Base-by-base conservation (phyloP, 2,888 invertebrate species). In the Heteromyza rotundicornis region DNA sequence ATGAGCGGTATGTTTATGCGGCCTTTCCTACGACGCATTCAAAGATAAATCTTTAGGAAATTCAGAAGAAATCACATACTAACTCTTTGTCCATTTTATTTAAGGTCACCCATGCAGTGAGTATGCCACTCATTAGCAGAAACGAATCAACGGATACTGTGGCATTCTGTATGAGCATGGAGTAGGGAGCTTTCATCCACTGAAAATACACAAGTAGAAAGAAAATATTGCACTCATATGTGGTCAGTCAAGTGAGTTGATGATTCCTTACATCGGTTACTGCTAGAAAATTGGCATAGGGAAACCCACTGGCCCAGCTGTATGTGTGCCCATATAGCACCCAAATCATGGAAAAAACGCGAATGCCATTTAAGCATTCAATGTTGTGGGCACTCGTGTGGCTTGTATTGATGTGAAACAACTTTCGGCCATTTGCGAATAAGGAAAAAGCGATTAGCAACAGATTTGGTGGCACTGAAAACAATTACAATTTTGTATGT, bases 131-230 rank as follows among this genome's bases (percentile, higher is more conserved):
- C n/a, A 89, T 69, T 19, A 86, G 69, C 66, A 89, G 87, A 71
- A 89, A 89, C 0, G 87, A 86, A 64, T 89, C 89, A 2, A 88
- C 88, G 0, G 86, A 83, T 16, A 86, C 77, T 0, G 83, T 32
- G 70, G 78, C 86, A 74, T 85, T 50, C 70, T 76, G 47, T 1
- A 68, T 2, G 0, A 73, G 23, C 17, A 69, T 66, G 1, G 68
- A 52, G 17, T 62, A 69, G 1, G 68, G 62, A 0, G 54, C 52
- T 10, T 63, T 24, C 0, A 66, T 1, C 71, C 71, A 75, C 70
- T 70, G 24, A 14, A 63, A 32, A 27, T n/a, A n/a, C n/a, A n/a
- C n/a, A n/a, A n/a, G n/a, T n/a, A n/a, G n/a, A n/a, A n/a, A n/a
- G n/a, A n/a, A n/a, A n/a, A n/a, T n/a, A n/a, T n/a, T n/a, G n/a